Evolutionary conservation across 2,113 vertebrate genomes (phyloP), one percentile per base, ranked within the genome.

Genomic region (Festucalex cinctus): DNA sequence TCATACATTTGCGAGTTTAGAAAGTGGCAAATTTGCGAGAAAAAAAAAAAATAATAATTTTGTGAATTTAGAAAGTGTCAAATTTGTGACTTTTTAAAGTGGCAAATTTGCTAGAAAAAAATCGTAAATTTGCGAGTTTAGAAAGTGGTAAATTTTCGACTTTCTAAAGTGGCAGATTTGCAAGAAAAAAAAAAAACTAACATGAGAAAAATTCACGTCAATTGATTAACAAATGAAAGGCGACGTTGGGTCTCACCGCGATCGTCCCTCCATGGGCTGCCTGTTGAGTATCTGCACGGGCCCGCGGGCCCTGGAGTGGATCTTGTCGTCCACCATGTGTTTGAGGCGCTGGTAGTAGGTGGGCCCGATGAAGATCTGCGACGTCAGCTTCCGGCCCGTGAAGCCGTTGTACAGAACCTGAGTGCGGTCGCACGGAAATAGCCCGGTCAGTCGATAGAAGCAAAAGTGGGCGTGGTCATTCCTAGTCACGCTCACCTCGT

Each of bases 241-340:
- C 12, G 39, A 9, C 39, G 39, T 6, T 14, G 16, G 6, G 26
- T 7, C 93, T 93, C 84, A 99, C 97, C 97, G 96, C 74, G 97
- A 99, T 75, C 97, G 87, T 0, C 97, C 97, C 85, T 98, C 97
- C 97, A 98, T 98, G 6, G 97, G 97, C 84, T 99, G 97, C 35
- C 97, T 91, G 76, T 99, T 99, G 28, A 99, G 95, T 79, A 99
- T 99, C 90, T 98, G 97, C 70, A 99, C 96, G 0, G 97, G 97
- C 2, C 97, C 97, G n/a, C 97, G 88, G 46, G 97, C 97, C 70
- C 97, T 91, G 1, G 97, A 98, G 88, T 99, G 97, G 87, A 98
- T 99, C 89, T 99, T 99, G 74, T 99, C 97, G 39, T 99, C 97
- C 71, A 98, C 97, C 97, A 99, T 99, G 75, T 99, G 97, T 81